Evolutionary conservation across 2,797 vertebrate genomes (phyloP).

Genomic region (Hippoglossus hippoglossus): DNA sequence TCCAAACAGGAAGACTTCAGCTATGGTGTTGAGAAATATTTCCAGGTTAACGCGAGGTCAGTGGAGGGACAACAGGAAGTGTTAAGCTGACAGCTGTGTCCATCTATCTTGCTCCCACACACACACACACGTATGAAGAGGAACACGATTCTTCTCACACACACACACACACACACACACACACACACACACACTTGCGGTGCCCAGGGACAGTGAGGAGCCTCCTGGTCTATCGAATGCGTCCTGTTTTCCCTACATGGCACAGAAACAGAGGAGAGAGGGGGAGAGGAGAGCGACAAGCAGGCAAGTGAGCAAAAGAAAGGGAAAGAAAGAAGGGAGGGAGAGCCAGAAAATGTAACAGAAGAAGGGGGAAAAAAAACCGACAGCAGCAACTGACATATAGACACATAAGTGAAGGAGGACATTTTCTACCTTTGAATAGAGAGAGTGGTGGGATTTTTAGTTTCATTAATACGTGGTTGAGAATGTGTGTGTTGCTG

Average conservation of each 20-base stretch:
- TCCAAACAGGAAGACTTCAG: slow-evolving; percentile 69
- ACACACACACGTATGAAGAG: slow-evolving; percentile 12
- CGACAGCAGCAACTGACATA: background rate
- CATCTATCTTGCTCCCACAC: slow-evolving; percentile 58
- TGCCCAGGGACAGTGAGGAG: slow-evolving; percentile 66
- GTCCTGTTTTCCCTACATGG: slow-evolving; percentile 75
- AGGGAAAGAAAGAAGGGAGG: slow-evolving; percentile 23
- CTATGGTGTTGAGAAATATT: slow-evolving; percentile 72
- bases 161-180: background rate
- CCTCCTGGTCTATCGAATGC: slow-evolving; percentile 65
- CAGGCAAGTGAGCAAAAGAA: slow-evolving; percentile 31
- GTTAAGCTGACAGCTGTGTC: slow-evolving; percentile 66
- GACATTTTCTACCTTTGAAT: background rate
- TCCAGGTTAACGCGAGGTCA: slow-evolving; percentile 71
- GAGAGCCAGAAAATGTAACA: slow-evolving; percentile 35
- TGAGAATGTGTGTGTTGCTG: no score
- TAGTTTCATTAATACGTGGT: background rate
- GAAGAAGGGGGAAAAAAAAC: background rate
- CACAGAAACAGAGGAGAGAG: slow-evolving; percentile 57
- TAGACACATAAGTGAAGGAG: background rate
- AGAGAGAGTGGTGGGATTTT: slow-evolving; percentile 1
- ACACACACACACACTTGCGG: slow-evolving; percentile 22
- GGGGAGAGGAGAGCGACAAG: slow-evolving; percentile 20
- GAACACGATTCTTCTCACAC: slow-evolving; percentile 1
- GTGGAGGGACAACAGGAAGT: slow-evolving; percentile 57